Conservation (phyloP, 2,888 invertebrate genomes). For the Mystacides longicornis region DNA sequence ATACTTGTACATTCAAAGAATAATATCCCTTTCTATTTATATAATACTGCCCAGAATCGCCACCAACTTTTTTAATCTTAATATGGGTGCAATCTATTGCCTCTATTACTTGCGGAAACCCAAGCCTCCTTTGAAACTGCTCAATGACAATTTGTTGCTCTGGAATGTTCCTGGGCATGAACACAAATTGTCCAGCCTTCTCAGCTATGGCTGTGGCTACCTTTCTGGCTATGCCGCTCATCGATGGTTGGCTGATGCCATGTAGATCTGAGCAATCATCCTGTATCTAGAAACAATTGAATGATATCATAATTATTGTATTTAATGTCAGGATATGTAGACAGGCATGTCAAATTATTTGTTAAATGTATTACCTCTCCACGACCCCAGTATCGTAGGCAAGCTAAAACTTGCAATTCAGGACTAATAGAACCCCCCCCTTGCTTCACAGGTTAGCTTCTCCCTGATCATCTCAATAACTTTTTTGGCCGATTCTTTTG, state of each 20-base stretch:
- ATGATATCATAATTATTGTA: no score
- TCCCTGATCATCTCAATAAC: no score
- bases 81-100: slow-evolving; percentile 23
- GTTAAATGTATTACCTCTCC: no score
- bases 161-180: slow-evolving; percentile 1
- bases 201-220: slow-evolving; percentile 8
- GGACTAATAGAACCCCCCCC: no score
- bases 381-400: no score
- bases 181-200: not conserved
- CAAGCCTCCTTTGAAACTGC: slow-evolving; percentile 5
- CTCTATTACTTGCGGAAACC: slow-evolving; percentile 13
- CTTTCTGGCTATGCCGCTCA: not conserved
- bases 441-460: no score
- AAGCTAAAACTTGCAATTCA: no score
- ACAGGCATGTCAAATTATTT: no score
- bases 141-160: slow-evolving; percentile 1
- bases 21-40: slow-evolving; percentile 8
- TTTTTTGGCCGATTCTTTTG: no score
- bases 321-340: no score
- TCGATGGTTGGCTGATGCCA: slow-evolving; percentile 6
- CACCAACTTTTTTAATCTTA: slow-evolving; percentile 19
- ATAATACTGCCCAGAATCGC: slow-evolving; percentile 10
- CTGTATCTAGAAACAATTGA: slow-evolving; percentile 13
- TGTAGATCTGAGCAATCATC: slow-evolving; percentile 10
- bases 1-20: slow-evolving; percentile 7